Evolutionary conservation across 2,888 invertebrate species (phyloP).

Genomic region (Coremacera marginata): DNA sequence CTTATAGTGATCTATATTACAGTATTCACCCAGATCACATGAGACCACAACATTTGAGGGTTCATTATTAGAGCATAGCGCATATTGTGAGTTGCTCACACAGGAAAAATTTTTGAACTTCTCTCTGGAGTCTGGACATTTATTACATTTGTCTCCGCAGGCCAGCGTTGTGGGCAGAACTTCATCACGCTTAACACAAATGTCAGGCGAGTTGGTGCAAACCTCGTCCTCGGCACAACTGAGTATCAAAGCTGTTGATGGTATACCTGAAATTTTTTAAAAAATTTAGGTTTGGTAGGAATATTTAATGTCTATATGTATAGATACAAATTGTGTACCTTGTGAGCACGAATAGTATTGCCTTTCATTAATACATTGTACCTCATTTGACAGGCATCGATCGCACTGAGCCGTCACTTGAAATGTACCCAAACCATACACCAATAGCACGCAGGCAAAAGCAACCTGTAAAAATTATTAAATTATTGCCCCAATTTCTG

Average conservation of each 20-base stretch:
- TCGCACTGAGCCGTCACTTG: not conserved
- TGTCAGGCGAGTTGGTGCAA: not conserved
- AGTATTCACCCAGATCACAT: constrained; percentile 1
- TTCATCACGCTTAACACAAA: not conserved
- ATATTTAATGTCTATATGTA: too few relatives aligned
- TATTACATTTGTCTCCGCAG: not conserved
- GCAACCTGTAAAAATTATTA: too few relatives aligned
- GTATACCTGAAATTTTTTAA: not conserved
- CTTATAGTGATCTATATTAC: not conserved
- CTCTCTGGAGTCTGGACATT: not conserved
- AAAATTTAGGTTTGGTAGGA: too few relatives aligned
- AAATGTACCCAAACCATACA: too few relatives aligned
- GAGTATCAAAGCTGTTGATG: not conserved
- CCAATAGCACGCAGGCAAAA: too few relatives aligned
- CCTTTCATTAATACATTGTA: not conserved
- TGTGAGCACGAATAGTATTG: not conserved
- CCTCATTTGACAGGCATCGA: not conserved
- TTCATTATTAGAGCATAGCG: not conserved
- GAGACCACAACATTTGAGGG: not conserved
- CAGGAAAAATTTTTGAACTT: not conserved
- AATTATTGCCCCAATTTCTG: too few relatives aligned
- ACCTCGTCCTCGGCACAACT: not conserved
- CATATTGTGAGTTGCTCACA: constrained; percentile 16
- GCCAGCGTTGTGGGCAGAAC: not conserved
- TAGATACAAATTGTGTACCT: too few relatives aligned